Evolutionary conservation across 2,888 invertebrate genomes (phyloP).

Genomic region (Phortica okadai): DNA sequence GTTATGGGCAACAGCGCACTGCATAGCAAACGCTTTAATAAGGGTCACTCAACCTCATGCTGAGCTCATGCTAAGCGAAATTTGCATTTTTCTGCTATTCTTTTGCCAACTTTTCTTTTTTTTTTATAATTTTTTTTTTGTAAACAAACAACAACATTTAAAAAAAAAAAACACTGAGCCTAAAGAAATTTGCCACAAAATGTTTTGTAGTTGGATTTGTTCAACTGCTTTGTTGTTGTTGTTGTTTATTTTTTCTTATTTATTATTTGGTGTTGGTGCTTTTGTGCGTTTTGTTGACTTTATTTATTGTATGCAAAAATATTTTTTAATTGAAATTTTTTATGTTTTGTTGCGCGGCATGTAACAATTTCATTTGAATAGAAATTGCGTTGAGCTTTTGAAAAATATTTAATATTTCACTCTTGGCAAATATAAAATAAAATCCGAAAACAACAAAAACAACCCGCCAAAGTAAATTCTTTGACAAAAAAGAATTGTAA

Average conservation of each 20-base stretch:
- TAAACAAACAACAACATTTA: not conserved
- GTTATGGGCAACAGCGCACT: not conserved
- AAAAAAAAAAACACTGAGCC: not conserved
- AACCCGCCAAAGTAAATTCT: not conserved
- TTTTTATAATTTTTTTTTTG: not conserved
- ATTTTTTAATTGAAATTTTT: conserved; percentile 31
- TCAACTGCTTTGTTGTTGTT: not conserved
- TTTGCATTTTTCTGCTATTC: conserved; percentile 24
- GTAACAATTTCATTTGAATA: conserved; percentile 13
- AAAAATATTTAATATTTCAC: not conserved
- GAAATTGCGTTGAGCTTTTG: not conserved
- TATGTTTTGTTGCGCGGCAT: conserved; percentile 2
- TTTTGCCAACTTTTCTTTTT: not conserved
- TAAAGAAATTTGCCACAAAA: conserved; percentile 28
- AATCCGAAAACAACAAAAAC: not conserved
- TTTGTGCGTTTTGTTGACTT: not conserved
- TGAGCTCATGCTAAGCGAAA: conserved; percentile 13
- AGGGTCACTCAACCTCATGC: conserved; percentile 32
- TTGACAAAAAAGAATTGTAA: no score
- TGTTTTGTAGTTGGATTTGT: not conserved
- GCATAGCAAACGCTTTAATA: conserved; percentile 27
- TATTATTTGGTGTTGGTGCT: not conserved
- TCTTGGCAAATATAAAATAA: not conserved
- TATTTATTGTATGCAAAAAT: conserved; percentile 28
- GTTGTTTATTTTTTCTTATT: not conserved